Base-by-base conservation (phyloP, 2,888 invertebrate genomes). In the Coelopa pilipes region DNA sequence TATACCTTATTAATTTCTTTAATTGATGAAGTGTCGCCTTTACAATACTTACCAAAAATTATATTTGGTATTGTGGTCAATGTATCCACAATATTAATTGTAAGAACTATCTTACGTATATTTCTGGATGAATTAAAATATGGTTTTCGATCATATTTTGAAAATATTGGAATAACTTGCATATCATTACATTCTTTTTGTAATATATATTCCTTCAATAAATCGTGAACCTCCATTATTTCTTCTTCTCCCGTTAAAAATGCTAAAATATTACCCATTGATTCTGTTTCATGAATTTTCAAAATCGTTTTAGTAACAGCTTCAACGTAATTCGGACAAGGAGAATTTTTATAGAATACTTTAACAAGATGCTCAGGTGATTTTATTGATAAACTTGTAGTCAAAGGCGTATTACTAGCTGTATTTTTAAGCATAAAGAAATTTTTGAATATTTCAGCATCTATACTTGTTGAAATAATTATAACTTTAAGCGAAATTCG, bases 61-160 rank as follows among this genome's bases (percentile, higher is more conserved):
- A 34, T 34, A 34, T 34, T 34, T 34, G 34, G 34, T 34, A 34
- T 34, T 34, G 7, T 34, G 34, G 99, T 99, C 19, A 99, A 92
- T 1, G 98, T 97, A 0, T 99, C 99, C 0, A 99, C 98, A 70
- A 99, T 95, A 84, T 99, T 99, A 0, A 98, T 99, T 0, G 98
- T 95, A 5, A 99, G 89, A 0, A 99, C 92, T 24, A 98, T 92
- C 88, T 98, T 99, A 46, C 99, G 89, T 0, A 92, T 91, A 49
- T 92, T 92, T 76, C 90, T 90, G 0, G 92, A 92, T 0, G 92
- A 90, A 12, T 89, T 89, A 80, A 93, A 92, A 85, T 98, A 97
- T 0, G 95, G 97, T 83, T 93, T 85, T 86, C 96, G 94, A 76
- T 95, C 94, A 60, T 90, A 88, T 80, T 92, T 91, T 0, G 97